A percentile compares a stretch with the other conserved stretches of the same genome.
phyloP scores from a whole-genome alignment of 2,888 invertebrate species.

The Petrophora chlorosata region DNA sequence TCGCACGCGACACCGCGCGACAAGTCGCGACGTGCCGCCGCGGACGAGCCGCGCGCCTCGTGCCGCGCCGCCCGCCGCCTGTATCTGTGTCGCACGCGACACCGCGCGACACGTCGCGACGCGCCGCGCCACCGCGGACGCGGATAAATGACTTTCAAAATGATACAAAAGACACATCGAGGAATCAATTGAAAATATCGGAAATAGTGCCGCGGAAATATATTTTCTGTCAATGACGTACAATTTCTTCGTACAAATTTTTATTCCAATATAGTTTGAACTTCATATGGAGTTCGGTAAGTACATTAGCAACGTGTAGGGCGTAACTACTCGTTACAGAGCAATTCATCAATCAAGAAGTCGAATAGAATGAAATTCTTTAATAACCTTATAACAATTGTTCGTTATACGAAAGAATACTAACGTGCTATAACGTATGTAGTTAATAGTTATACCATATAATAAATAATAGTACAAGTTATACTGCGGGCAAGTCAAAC shows the following conservation, averaged over 20 bases:
- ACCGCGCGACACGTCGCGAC: neutral
- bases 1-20: neutral
- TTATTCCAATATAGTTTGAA: neutral
- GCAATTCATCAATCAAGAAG: too few relatives aligned
- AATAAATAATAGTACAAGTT: too few relatives aligned
- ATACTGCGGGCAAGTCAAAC: too few relatives aligned
- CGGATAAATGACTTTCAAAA: neutral
- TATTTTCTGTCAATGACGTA: constrained; percentile 7
- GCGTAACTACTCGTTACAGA: neutral
- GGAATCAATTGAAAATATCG: constrained; percentile 17
- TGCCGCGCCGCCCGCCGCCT: too few relatives aligned
- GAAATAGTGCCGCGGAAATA: constrained; percentile 21
- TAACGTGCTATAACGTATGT: too few relatives aligned
- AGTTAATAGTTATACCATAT: too few relatives aligned
- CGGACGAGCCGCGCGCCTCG: neutral
- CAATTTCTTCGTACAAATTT: neutral
- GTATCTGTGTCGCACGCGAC: too few relatives aligned
- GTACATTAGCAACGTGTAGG: constrained; percentile 2
- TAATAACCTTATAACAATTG: too few relatives aligned
- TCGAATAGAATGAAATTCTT: too few relatives aligned
- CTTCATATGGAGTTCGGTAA: neutral
- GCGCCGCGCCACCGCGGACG: too few relatives aligned
- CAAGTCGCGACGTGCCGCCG: neutral
- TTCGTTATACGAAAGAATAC: too few relatives aligned
- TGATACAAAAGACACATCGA: constrained; percentile 5